phyloP scores from a whole-genome alignment of 2,113 vertebrate species.

The Syrrhaptes paradoxus region DNA sequence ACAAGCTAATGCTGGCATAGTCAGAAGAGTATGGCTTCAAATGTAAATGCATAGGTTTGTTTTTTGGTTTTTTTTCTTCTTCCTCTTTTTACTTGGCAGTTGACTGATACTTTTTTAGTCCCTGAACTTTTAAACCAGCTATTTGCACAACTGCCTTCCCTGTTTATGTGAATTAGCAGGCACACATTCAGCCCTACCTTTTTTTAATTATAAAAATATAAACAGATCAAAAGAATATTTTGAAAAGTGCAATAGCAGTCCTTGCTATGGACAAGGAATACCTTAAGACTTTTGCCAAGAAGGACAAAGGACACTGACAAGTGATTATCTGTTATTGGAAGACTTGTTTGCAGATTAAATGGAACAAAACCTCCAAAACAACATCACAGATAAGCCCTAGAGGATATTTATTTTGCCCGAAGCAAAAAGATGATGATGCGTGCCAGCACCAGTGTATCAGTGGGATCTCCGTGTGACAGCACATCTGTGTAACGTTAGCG shows the following conservation, averaged over 20 bases:
- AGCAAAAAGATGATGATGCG: constrained; percentile 32
- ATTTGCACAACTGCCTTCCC: background rate
- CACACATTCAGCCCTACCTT: background rate
- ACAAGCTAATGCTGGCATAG: background rate
- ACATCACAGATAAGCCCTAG: constrained; percentile 42
- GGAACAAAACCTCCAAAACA: constrained; percentile 16
- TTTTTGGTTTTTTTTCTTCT: background rate
- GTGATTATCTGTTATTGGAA: background rate
- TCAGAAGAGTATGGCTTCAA: background rate
- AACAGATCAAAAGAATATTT: background rate
- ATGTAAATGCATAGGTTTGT: background rate
- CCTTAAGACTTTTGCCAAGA: background rate
- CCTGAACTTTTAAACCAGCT: background rate
- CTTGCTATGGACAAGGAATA: background rate
- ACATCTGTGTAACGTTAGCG: constrained; percentile 52
- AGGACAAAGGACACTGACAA: background rate
- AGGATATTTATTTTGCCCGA: constrained; percentile 47
- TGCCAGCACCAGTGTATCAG: constrained; percentile 32
- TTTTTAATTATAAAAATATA: background rate
- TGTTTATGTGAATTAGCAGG: background rate
- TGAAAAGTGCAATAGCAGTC: background rate
- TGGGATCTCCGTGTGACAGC: constrained; percentile 21
- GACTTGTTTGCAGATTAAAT: background rate
- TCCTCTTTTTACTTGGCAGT: background rate
- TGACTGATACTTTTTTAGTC: background rate